phyloP scores from a whole-genome alignment of 2,113 vertebrate species.

The Alethe castanea region DNA sequence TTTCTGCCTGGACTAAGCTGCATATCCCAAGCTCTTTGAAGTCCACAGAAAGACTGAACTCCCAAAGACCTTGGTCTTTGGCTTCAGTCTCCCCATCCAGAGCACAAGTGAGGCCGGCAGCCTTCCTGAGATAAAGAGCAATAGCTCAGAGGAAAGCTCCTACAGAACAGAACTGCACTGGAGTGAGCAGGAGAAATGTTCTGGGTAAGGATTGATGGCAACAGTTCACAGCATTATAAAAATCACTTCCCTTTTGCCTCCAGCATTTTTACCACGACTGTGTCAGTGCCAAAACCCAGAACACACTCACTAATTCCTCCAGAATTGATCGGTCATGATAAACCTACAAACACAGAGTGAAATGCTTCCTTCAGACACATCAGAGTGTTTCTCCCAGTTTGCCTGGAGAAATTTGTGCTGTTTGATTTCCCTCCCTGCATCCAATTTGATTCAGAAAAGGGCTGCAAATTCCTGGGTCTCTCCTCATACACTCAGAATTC shows the following conservation, averaged over 20 bases:
- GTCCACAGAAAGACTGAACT: not conserved
- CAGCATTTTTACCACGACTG: constrained; percentile 50
- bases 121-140: not conserved
- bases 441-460: not conserved
- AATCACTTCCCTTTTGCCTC: constrained; percentile 58
- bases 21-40: constrained; percentile 20
- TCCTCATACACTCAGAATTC: not conserved
- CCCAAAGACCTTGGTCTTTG: constrained; percentile 16
- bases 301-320: constrained; percentile 46
- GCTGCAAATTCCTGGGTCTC: not conserved
- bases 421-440: not conserved
- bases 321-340: constrained; percentile 59
- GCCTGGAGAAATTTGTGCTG: not conserved
- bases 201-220: constrained; percentile 54
- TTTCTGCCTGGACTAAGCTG: constrained; percentile 30
- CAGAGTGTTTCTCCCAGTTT: constrained; percentile 22
- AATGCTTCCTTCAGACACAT: constrained; percentile 22
- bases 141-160: not conserved
- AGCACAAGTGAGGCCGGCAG: not conserved
- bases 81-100: not conserved
- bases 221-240: constrained; percentile 55
- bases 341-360: constrained; percentile 42
- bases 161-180: not conserved
- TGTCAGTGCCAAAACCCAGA: constrained; percentile 49
- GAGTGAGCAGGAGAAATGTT: constrained; percentile 15